Evolutionary conservation across 2,113 vertebrate genomes (phyloP), one percentile per base, ranked within the genome.

Genomic region (Alexandromys fortis): DNA sequence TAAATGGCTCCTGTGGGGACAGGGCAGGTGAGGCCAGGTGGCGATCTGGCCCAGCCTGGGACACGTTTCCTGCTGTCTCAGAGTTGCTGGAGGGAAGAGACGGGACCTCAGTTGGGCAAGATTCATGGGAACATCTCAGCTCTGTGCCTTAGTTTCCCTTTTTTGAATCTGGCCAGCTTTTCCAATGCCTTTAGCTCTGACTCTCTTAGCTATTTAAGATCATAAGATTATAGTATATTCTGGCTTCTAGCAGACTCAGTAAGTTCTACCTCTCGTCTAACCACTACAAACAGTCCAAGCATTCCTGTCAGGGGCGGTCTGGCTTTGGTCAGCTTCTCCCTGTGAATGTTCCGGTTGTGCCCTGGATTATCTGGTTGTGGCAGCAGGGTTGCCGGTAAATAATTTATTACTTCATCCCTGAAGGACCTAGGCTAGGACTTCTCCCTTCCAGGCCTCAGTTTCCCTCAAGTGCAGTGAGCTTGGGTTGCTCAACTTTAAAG

Each of bases 1-100:
- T 99, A 99, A 99, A 99, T 99, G 98, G 98, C 98, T 99, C 99
- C 99, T 98, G 91, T 86, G 98, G 99, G 98, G 97, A 96, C 30
- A 79, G 97, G 98, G 98, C 98, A 98, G 98, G 98, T 98, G 96
- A 97, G 90, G 92, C 97, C 91, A 65, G 85, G 92, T 83, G n/a
- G 90, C 33, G 91, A 38, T 26, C 12, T 3, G 58, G 63, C 77
- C 96, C 96, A 98, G 98, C 98, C 98, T 95, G 97, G 92, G 98
- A 97, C 55, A 55, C 97, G 96, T 92, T 94, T 96, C 7, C 68
- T 21, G 19, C 26, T 33, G 78, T 91, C 65, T 0, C 6, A 0
- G 1, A 1, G 9, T 52, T 65, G 58, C 28, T 2, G 0, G 3
- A 58, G 28, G 16, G 5, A 35, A 52, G 85, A 70, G 30, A 19